Evolutionary conservation across 35 echinoderm and acorn worm species (phyloP), one percentile per base, ranked within the genome.

Genomic region (Lytechinus pictus): DNA sequence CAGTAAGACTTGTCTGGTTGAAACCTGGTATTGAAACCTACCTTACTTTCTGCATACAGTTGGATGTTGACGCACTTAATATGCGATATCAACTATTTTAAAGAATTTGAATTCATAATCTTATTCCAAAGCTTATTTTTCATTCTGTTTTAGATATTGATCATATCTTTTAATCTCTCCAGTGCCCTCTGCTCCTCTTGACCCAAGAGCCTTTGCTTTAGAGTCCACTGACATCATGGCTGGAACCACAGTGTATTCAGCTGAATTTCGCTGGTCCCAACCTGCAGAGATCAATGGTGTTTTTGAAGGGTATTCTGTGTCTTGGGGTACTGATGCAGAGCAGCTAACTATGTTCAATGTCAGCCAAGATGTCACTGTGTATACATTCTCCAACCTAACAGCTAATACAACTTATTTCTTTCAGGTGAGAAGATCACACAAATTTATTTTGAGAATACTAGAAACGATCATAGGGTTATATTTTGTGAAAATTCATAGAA

Each of bases 131-230:
- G 33, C 33, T 44, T 44, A 1, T 44, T 44, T 44, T 44, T 44
- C 33, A 44, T 44, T 44, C 33, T 44, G 33, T 1, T 44, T 44
- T 44, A 44, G 9, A 9, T 58, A 58, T 58, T 9, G 56, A n/a
- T 13, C 24, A 21, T 24, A 79, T 79, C 66, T 79, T 24, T 1
- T 24, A 79, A 90, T 90, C 28, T 90, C 52, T 79, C 44, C 94
- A 98, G 98, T 97, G 13, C 98, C 98, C 55, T 94, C 91, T 8
- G 92, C 96, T 71, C 98, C 98, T 86, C 94, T 86, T 33, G 96
- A 97, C 28, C 86, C 95, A 10, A 94, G 98, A 87, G 96, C 94
- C 10, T 98, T 97, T 53, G 91, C 96, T 14, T 57, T 55, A 13
- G 95, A 97, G 66, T 86, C 94, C 44, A 91, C 54, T 27, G 79